Evolutionary conservation across 2,888 invertebrate genomes (phyloP).

Genomic region (Tetragnatha montana): DNA sequence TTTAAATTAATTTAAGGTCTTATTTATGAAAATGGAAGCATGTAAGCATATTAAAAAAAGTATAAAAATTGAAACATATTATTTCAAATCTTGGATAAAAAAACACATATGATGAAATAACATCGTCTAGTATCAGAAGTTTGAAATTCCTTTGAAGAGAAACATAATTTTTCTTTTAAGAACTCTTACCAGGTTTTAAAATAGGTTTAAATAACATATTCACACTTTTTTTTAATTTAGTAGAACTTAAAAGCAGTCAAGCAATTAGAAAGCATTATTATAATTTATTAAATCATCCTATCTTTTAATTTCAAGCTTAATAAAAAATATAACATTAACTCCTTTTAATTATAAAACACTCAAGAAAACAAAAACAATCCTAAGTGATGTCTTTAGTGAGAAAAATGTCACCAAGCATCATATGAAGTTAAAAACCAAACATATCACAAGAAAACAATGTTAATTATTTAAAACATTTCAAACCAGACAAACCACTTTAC

Average conservation of each 20-base stretch:
- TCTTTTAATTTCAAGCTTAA: not conserved
- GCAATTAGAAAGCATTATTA: too few species aligned
- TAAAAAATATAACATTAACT: not conserved
- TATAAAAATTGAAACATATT: not conserved
- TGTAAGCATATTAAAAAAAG: not conserved
- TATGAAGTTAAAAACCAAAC: not conserved
- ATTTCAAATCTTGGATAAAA: not conserved
- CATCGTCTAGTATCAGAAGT: too few species aligned
- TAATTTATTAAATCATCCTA: not conserved
- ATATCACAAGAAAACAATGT: not conserved
- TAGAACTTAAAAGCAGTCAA: too few species aligned
- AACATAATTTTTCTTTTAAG: too few species aligned
- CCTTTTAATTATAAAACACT: not conserved
- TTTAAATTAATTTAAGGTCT: constrained; percentile 1
- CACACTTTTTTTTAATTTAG: too few species aligned
- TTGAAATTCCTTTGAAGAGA: too few species aligned
- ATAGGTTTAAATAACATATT: too few species aligned
- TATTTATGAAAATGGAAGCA: not conserved
- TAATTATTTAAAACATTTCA: not conserved
- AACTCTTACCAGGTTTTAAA: too few species aligned
- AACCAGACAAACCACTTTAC: not conserved
- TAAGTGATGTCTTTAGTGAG: not conserved
- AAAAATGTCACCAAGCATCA: not conserved
- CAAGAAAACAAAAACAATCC: not conserved
- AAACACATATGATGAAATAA: not conserved